Evolutionary conservation across 2,797 vertebrate species (phyloP), one percentile per base, ranked within the genome.

Genomic region (Coranthus polyacanthus): DNA sequence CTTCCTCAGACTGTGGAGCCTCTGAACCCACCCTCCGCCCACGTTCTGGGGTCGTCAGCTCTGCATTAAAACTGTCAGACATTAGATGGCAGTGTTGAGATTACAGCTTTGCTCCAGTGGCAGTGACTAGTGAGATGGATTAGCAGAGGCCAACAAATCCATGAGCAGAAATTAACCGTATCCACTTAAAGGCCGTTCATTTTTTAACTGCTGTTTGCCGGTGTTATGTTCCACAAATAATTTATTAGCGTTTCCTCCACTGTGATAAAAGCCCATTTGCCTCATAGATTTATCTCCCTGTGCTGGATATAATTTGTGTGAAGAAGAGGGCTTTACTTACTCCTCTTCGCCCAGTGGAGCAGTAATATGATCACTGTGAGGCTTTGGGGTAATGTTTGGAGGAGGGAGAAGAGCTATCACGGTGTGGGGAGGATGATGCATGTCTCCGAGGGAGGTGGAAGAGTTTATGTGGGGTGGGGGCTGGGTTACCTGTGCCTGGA

Each of bases 11-110:
- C 6, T 41, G 38, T 44, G 4, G 0, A 49, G 20, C 20, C 9
- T 56, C 42, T 22, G 21, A 26, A 36, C 5, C 34, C 13, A n/a
- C 29, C 18, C 45, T 52, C 9, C 36, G 21, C 17, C 16, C 29
- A 16, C 39, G 20, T 9, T 22, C 45, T 34, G 41, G 44, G 7
- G 8, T 26, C 34, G 24, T 62, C 22, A 63, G 39, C 63, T 62
- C 41, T 89, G 90, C 72, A 84, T 60, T 88, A 57, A 74, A 65
- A 52, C 61, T 50, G 63, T 71, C 63, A 59, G 82, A 68, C 93
- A 81, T 84, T 86, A 93, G 93, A 91, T 93, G 94, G 92, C 92
- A 87, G 86, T 87, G 89, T 91, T 85, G 89, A 53, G 83, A 85
- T 79, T 87, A 75, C 75, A 44, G 63, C 63, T 15, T 59, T n/a